phyloP scores from a whole-genome alignment of 2,797 vertebrate species.

The Staurois parvus region DNA sequence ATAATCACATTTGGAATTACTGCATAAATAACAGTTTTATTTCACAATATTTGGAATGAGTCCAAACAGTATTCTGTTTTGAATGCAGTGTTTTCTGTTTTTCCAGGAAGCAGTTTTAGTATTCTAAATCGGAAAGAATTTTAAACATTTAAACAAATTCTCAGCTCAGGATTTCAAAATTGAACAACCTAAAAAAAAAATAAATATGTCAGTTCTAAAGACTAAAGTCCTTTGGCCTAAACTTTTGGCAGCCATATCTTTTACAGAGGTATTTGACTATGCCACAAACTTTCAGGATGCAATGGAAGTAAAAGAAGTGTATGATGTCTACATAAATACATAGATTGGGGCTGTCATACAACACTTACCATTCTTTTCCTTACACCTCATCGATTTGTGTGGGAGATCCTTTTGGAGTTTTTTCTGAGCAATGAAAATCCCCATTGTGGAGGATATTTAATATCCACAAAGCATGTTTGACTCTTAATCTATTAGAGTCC shows the following conservation, averaged over 20 bases:
- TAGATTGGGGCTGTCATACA: not conserved
- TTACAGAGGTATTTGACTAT: not conserved
- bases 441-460: no score
- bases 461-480: no score
- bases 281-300: no score
- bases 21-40: constrained; percentile 17
- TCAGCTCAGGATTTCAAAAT: not conserved
- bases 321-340: not conserved
- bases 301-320: no score
- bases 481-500: no score
- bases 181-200: not conserved
- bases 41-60: constrained; percentile 19
- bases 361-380: not conserved
- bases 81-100: not conserved
- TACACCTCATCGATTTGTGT: no score
- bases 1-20: constrained; percentile 6
- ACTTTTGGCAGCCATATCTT: not conserved
- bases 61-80: not conserved
- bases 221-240: not conserved
- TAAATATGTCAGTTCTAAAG: no score
- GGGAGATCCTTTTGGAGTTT: no score
- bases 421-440: no score
- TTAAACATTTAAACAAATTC: no score
- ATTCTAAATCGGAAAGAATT: not conserved
- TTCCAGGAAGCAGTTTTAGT: not conserved